Evolutionary conservation across 2,113 vertebrate species (phyloP), one percentile per base, ranked within the genome.

Genomic region (Aegithalos caudatus): DNA sequence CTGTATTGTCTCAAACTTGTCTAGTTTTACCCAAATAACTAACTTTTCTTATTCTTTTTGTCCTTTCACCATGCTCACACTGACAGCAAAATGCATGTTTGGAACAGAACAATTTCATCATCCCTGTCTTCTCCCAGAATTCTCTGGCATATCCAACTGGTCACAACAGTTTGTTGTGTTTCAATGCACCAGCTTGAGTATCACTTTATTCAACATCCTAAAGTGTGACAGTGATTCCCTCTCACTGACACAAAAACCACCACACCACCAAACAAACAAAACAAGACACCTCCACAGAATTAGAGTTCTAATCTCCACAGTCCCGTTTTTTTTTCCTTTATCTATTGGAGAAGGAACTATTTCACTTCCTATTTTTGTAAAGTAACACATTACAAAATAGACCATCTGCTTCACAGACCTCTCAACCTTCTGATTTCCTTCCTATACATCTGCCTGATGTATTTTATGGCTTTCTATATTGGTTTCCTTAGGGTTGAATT

Each of bases 351-450:
- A 76, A 50, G 50, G 37, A 95, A 80, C 17, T 29, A 48, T 65
- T 86, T 81, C 44, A 47, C 25, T 92, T 92, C 37, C 83, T 64
- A 54, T 64, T 90, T 90, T 53, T 40, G 29, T 70, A 35, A 45
- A 29, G 21, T 13, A 38, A 88, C 2, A 0, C 14, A 48, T 67
- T 84, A 70, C 50, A 12, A 65, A 78, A 44, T 2, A 42, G 17
- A 85, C 54, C 85, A 81, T 80, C 64, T 91, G 91, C 71, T 86
- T 77, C 74, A 76, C 0, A 90, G 47, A 70, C 62, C 48, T 92
- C 38, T 27, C 37, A 47, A n/a, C 38, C 81, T 47, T 87, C 31
- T 44, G 16, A 66, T 62, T 91, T 92, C 83, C 86, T 94, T 92
- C 70, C 62, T 44, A 50, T 72, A 42, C 1, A 1, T 72, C 67